A percentile compares a stretch with the other conserved stretches of the same genome.
phyloP scores from a whole-genome alignment of 64 coral and sea anemone species.

The Trachythela sp. region DNA sequence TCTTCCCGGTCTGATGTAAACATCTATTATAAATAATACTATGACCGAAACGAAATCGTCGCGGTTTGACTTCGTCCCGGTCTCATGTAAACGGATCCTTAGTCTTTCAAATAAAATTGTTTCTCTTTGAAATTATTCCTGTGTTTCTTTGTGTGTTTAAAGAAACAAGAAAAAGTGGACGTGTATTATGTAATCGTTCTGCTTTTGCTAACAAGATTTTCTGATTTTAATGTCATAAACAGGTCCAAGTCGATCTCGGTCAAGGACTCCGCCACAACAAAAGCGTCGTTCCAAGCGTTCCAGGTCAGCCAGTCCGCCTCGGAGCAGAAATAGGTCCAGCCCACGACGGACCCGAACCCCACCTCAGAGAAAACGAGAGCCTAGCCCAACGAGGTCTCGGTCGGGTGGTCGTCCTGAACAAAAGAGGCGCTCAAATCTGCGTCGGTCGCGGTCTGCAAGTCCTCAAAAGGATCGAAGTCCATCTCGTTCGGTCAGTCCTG shows the following conservation, averaged over 20 bases:
- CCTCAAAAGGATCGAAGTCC: neutral
- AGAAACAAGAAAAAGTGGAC: no score
- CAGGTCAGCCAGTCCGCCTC: neutral
- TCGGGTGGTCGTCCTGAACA: neutral
- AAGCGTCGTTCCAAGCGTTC: neutral
- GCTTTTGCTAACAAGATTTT: no score
- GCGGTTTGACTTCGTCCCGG: no score
- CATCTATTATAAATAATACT: no score
- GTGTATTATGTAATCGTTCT: no score
- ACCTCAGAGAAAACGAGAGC: neutral
- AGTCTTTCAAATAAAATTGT: no score
- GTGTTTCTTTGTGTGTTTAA: no score
- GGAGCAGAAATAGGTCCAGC: neutral
- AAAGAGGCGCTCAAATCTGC: neutral
- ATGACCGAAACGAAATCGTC: no score
- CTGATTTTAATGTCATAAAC: no score
- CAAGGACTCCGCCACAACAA: neutral
- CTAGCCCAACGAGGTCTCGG: neutral
- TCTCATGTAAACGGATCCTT: no score
- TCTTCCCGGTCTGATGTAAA: no score
- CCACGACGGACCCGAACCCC: neutral
- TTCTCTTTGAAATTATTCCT: no score
- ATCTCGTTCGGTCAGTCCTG: neutral
- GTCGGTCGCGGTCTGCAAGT: neutral
- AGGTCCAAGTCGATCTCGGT: neutral